Percentiles rank a stretch among this genome's conserved stretches.
These are phyloP conservation scores for Sibirionetta formosa DNA, from an alignment of 2,797 vertebrate genomes.

Conservation along the genomic window DNA sequence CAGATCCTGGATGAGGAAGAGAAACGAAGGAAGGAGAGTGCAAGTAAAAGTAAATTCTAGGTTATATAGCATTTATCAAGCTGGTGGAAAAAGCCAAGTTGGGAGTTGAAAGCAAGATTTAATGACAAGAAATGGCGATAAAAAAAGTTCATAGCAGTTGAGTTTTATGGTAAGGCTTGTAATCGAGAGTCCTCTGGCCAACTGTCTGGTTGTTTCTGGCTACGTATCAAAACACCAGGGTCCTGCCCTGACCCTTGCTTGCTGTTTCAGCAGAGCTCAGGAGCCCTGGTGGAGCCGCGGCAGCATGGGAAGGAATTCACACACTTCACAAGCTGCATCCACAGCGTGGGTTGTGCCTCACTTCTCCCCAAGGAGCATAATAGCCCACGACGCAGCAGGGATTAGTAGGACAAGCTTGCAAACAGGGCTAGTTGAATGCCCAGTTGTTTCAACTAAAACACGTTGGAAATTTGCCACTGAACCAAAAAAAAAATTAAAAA, in stretches of 20 bases:
- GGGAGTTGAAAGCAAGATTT: constrained; percentile 57
- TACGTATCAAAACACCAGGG: not conserved
- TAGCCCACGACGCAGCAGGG: accelerated
- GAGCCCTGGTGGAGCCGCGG: not conserved
- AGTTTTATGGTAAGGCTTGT: constrained; percentile 26
- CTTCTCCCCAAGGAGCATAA: not conserved
- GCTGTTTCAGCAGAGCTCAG: not conserved
- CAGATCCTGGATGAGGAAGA: not conserved
- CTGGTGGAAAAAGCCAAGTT: constrained; percentile 47
- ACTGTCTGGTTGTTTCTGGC: not conserved
- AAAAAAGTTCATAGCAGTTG: constrained; percentile 28
- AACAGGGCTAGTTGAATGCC: not conserved
- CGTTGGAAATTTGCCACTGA: not conserved
- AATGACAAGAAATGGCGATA: constrained; percentile 27
- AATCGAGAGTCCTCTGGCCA: not conserved
- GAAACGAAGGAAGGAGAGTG: not conserved
- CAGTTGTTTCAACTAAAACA: not conserved
- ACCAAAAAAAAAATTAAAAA: too few species aligned
- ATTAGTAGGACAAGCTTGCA: not conserved
- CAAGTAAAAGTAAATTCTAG: constrained; percentile 41
- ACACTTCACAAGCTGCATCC: not conserved
- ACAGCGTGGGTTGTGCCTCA: accelerated
- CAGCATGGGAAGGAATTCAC: not conserved
- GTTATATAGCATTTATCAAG: constrained; percentile 44
- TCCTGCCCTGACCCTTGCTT: not conserved